Evolutionary conservation across 2,113 vertebrate genomes (phyloP).

Genomic region (Erythrolamprus reginae): DNA sequence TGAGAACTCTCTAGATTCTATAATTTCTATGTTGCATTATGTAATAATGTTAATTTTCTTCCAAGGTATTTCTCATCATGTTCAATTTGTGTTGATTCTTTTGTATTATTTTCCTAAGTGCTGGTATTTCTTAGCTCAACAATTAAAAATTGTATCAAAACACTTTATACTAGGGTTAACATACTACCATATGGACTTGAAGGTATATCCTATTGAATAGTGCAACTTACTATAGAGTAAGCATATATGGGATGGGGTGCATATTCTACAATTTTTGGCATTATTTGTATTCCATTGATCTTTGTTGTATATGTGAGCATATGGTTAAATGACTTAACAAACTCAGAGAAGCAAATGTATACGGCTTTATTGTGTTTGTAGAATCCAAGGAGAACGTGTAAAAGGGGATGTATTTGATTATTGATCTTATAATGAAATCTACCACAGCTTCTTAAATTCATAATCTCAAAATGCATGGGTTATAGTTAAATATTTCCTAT

Average conservation of each 20-base stretch:
- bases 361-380: not conserved
- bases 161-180: conserved; percentile 32
- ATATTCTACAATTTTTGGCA: conserved; percentile 33
- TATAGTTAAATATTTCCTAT: not conserved
- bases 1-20: not conserved
- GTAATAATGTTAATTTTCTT: not conserved
- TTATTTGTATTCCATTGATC: conserved; percentile 36
- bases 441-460: not conserved
- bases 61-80: not conserved
- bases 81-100: not conserved
- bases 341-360: not conserved
- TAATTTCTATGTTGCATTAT: not conserved
- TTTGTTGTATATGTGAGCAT: not conserved
- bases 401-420: not conserved
- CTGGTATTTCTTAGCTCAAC: not conserved
- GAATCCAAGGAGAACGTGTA: not conserved
- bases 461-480: not conserved
- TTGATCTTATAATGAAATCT: not conserved
- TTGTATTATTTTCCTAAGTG: conserved; percentile 4
- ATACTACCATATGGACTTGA: not conserved
- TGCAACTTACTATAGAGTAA: not conserved
- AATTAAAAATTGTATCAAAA: not conserved
- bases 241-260: not conserved
- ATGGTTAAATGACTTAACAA: conserved; percentile 27
- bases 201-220: not conserved